phyloP scores from a whole-genome alignment of 1,140 invertebrate genomes.

The Danaus melanippus region DNA sequence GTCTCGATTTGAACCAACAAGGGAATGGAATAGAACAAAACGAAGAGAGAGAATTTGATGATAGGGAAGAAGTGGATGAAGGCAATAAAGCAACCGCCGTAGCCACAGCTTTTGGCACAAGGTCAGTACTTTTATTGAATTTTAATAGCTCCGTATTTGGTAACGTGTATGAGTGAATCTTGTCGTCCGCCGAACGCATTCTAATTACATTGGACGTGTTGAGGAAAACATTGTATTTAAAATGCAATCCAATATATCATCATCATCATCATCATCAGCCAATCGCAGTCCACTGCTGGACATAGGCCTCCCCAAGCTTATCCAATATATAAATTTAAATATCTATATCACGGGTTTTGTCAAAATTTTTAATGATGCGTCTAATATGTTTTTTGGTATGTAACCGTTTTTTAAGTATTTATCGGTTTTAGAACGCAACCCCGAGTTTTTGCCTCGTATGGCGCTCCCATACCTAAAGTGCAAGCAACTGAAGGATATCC shows the following conservation, averaged over 20 bases:
- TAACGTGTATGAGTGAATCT: constrained; percentile 22
- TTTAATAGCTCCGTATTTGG: constrained; percentile 20
- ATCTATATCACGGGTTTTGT: too few relatives aligned
- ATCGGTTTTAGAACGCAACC: constrained; percentile 42
- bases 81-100: constrained; percentile 43
- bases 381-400: too few relatives aligned
- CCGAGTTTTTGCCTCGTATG: constrained; percentile 40
- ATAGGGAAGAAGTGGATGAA: constrained; percentile 33
- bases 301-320: too few relatives aligned
- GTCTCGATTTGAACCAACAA: constrained; percentile 51
- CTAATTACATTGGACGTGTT: too few relatives aligned
- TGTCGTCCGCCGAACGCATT: too few relatives aligned
- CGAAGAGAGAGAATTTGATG: constrained; percentile 33
- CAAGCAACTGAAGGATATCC: constrained; percentile 26
- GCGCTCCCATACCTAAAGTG: constrained; percentile 30
- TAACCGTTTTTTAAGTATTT: too few relatives aligned
- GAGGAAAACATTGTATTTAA: too few relatives aligned
- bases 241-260: too few relatives aligned
- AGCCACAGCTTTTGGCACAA: constrained; percentile 57
- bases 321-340: too few relatives aligned
- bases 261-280: too few relatives aligned
- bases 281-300: too few relatives aligned
- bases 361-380: too few relatives aligned
- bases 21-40: constrained; percentile 45
- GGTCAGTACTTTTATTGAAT: constrained; percentile 37